Base-by-base conservation (phyloP, 2,888 invertebrate species). In the Sarcophaga carnaria region DNA sequence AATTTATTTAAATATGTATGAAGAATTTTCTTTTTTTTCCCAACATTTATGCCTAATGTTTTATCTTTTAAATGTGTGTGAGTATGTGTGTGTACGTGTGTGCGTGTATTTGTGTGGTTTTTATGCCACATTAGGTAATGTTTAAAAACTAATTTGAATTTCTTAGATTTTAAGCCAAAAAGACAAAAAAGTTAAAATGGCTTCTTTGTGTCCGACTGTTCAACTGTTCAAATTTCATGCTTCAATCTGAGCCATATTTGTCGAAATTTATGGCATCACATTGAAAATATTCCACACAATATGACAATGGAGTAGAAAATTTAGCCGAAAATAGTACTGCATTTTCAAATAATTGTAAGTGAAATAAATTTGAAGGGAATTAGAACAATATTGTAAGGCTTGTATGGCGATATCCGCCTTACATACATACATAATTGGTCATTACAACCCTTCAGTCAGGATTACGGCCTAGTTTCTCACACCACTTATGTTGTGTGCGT, bases 1-100 rank as follows among this genome's bases (percentile, higher is more conserved):
- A 89, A 91, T 90, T 90, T 90, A 89, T 88, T 77, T 88, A 90
- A 88, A 90, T 89, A 83, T 83, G 81, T 84, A 89, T 89, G 83
- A 81, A 89, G 89, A 87, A 17, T 14, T 49, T 49, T 49, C 0
- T 14, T 11, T 49, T 14, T 10, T 49, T 3, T 14, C 1, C 17
- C 1, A 14, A 54, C 54, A 54, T 54, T 54, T 17, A 54, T 54
- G 54, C 54, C 54, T 54, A 54, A 54, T 54, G 54, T 14, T 54
- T 54, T 17, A 12, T 54, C 14, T 54, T 54, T 54, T 54, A 2
- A 1, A 37, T 67, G 59, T 3, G 17, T 77, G 22, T 62, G 17
- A 4, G 22, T 12, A 5, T 62, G n/a, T 22, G 22, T 20, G 20
- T 20, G 20, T 20, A 49, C 88, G 6, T 8, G 0, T 14, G 54